Percentiles rank a stretch among this genome's conserved stretches.
Conservation (phyloP, 2,888 invertebrate genomes). For the Amaurobius ferox region DNA sequence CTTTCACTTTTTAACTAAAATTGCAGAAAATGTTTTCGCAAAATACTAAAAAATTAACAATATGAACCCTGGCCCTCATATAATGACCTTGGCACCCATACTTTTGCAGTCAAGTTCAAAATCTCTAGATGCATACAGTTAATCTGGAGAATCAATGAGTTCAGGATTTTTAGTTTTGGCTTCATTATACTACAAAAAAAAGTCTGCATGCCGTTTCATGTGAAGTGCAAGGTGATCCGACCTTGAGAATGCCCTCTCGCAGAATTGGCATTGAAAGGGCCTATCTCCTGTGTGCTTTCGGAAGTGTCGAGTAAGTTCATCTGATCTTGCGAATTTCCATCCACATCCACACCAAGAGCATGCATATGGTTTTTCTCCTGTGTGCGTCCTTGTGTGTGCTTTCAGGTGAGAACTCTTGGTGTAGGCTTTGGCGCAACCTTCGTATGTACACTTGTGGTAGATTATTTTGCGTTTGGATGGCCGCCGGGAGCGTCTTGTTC, state of each 20-base stretch:
- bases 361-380: constrained; percentile 83
- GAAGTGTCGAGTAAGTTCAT: constrained; percentile 82
- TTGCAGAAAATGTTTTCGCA: too few species aligned
- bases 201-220: constrained; percentile 81
- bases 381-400: constrained; percentile 82
- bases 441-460: constrained; percentile 80
- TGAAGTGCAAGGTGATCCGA: constrained; percentile 83
- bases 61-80: too few species aligned
- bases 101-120: too few species aligned
- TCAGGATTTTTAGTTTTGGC: too few species aligned
- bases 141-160: too few species aligned
- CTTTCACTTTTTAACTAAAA: too few species aligned
- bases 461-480: constrained; percentile 80
- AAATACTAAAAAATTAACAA: too few species aligned
- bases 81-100: too few species aligned
- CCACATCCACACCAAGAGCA: constrained; percentile 82
- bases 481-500: constrained; percentile 18
- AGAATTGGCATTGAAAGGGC: constrained; percentile 83
- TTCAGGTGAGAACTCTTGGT: constrained; percentile 82
- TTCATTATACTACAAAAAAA: too few species aligned
- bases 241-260: constrained; percentile 82
- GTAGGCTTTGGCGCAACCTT: constrained; percentile 82
- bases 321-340: constrained; percentile 82
- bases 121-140: too few species aligned
- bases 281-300: constrained; percentile 81